Evolutionary conservation across 2,888 invertebrate species (phyloP), one percentile per base, ranked within the genome.

Genomic region (Drosophila mimetica): DNA sequence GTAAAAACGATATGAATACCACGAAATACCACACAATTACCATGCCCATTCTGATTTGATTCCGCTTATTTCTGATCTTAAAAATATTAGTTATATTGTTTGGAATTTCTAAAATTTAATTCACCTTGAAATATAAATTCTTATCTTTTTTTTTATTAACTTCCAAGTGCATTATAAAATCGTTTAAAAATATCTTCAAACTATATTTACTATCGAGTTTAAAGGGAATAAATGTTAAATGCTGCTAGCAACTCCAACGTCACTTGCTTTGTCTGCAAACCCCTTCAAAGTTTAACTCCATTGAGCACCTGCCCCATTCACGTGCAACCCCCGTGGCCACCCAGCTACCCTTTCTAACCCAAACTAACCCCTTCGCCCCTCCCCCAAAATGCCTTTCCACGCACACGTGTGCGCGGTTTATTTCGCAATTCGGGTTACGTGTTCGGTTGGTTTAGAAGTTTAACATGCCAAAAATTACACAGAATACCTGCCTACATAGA

Each of bases 361-460:
- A 22, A n/a, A n/a, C n/a, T n/a, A n/a, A n/a, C n/a, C n/a, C n/a
- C n/a, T n/a, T n/a, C n/a, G n/a, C n/a, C n/a, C 18, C 16, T 11
- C 5, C 30, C 41, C 30, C 6, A 37, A 52, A 55, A 22, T 37
- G 48, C 54, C 30, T 37, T 37, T 42, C 53, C 71, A 54, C 57
- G 47, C 51, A 69, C 46, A 51, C 71, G 73, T 69, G 74, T 63
- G 61, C 86, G 81, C 74, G 84, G 86, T 75, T 84, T 86, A 84
- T 81, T 86, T 70, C 66, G 81, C 75, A 86, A 86, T 84, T 86
- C 78, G 65, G 81, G 86, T 86, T 84, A 84, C 83, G 83, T 86
- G 83, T 86, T 86, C 59, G 71, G 64, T 66, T 28, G 77, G 63
- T 64, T 58, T 72, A 64, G 52, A 30, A 61, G 72, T 61, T 82